A percentile compares a stretch with the other conserved stretches of the same genome.
Conservation (phyloP, 2,797 vertebrate species). For the Mormyrops boulengeri region DNA sequence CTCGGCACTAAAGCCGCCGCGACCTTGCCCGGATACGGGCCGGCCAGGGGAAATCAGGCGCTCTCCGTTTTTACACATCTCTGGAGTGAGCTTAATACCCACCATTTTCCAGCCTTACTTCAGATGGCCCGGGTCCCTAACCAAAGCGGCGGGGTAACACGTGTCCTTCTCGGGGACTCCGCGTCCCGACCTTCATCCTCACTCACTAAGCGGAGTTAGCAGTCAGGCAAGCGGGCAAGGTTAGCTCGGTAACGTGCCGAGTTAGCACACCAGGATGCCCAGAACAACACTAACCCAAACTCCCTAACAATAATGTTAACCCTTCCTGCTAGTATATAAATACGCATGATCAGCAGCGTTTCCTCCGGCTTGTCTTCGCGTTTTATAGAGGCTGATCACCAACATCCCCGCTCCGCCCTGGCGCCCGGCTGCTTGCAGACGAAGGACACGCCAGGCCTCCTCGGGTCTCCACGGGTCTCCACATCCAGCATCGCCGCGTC, state of each 20-base stretch:
- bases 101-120: neutral
- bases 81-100: neutral
- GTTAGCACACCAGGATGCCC: neutral
- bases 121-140: neutral
- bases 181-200: neutral
- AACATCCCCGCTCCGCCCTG: neutral
- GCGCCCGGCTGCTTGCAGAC: neutral
- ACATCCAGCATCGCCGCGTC: neutral
- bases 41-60: neutral
- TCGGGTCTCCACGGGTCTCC: neutral
- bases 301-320: neutral
- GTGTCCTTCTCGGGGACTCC: neutral
- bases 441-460: slow-evolving; percentile 14
- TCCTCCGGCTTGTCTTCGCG: neutral
- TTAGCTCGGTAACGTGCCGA: neutral
- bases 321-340: neutral
- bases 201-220: neutral
- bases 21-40: neutral
- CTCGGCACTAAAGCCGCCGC: neutral
- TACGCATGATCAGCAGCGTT: neutral
- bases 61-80: neutral
- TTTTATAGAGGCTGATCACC: neutral
- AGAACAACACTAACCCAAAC: neutral
- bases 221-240: neutral
- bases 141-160: neutral